These are phyloP conservation scores for Redunca redunca DNA, from an alignment of 2,113 vertebrate species.

Conservation along the genomic window DNA sequence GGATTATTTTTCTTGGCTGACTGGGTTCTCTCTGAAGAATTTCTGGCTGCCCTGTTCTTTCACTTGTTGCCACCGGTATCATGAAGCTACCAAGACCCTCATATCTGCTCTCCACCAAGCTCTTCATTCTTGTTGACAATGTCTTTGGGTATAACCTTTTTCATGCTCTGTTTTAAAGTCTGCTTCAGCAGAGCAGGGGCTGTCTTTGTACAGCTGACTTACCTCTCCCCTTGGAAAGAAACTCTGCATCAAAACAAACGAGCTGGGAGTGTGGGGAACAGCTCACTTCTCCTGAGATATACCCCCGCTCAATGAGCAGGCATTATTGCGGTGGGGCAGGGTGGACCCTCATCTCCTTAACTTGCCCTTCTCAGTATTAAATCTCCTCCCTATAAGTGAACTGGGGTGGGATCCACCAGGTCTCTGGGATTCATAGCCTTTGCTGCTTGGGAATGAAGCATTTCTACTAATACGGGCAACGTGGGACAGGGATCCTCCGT, in stretches of 20 bases:
- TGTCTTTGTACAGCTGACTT: not conserved
- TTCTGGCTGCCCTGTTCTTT: not conserved
- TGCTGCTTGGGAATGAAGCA: not conserved
- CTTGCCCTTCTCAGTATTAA: not conserved
- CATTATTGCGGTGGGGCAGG: rapidly evolving
- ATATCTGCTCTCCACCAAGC: not conserved
- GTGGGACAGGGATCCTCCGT: not conserved
- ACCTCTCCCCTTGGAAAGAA: not conserved
- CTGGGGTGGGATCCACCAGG: not conserved
- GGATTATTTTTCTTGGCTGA: not conserved
- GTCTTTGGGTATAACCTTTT: not conserved
- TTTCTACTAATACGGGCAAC: not conserved
- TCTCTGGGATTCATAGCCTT: not conserved
- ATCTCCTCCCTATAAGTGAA: not conserved
- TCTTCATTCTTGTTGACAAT: not conserved
- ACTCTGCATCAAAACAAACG: not conserved
- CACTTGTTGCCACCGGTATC: not conserved
- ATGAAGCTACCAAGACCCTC: not conserved
- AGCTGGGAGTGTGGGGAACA: not conserved
- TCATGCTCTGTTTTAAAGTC: not conserved
- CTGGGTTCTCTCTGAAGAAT: not conserved
- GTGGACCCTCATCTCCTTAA: not conserved
- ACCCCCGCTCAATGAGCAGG: not conserved
- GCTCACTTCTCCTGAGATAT: not conserved
- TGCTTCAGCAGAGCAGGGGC: not conserved